phyloP scores from a whole-genome alignment of 2,113 vertebrate genomes.

The Sardina pilchardus region DNA sequence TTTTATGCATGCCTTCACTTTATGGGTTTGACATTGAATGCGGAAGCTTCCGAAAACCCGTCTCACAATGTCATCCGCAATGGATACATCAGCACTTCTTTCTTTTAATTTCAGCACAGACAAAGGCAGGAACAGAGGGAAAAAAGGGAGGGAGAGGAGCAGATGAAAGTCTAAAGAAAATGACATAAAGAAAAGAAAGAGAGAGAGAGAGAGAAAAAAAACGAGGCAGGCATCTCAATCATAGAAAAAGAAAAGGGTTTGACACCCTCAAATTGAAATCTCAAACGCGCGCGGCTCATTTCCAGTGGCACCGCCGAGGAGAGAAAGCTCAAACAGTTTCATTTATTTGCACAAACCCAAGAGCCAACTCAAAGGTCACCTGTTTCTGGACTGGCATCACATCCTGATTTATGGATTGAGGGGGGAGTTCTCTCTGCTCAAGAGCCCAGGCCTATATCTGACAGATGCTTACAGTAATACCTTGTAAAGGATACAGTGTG shows the following conservation, averaged over 20 bases:
- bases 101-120: slow-evolving; percentile 13
- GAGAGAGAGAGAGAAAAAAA: not conserved
- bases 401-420: slow-evolving; percentile 42
- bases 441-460: not conserved
- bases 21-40: slow-evolving; percentile 34
- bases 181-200: not conserved
- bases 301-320: slow-evolving; percentile 25
- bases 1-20: slow-evolving; percentile 3
- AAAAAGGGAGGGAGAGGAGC: not conserved
- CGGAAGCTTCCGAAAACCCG: slow-evolving; percentile 8
- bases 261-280: slow-evolving; percentile 57
- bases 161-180: not conserved
- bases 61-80: slow-evolving; percentile 5
- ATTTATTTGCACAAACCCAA: slow-evolving; percentile 53
- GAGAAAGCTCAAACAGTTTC: slow-evolving; percentile 33
- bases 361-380: slow-evolving; percentile 57
- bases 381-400: slow-evolving; percentile 51
- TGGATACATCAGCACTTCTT: slow-evolving; percentile 9
- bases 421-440: slow-evolving; percentile 15
- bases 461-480: slow-evolving; percentile 9
- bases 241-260: slow-evolving; percentile 11
- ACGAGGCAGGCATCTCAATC: not conserved
- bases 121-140: not conserved
- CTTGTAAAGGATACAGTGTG: not conserved
- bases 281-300: slow-evolving; percentile 33